These are phyloP conservation scores for Platysternon megacephalum DNA, from an alignment of 2,113 vertebrate species.

Conservation along the genomic window DNA sequence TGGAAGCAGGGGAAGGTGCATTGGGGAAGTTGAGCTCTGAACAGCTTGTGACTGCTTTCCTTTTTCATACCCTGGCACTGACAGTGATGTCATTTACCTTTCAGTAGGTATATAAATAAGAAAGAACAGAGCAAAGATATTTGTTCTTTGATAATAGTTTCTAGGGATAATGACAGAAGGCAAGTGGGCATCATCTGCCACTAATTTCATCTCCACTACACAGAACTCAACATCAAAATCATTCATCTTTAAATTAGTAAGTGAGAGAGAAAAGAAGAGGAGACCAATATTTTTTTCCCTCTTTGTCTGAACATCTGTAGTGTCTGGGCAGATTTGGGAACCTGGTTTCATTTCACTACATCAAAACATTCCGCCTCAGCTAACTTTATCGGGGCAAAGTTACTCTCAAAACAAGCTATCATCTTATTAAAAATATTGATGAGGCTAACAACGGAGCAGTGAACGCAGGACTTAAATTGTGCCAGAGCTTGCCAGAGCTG, in stretches of 20 bases:
- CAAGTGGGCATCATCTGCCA: conserved; percentile 29
- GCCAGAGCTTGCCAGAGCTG: too few relatives aligned
- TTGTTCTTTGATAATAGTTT: conserved; percentile 1
- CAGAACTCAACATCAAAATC: conserved; percentile 36
- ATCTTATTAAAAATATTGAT: background rate
- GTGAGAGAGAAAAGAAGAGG: background rate
- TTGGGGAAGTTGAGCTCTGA: conserved; percentile 51
- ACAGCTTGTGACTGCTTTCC: conserved; percentile 50
- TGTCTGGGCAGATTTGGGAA: background rate
- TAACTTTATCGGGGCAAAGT: background rate
- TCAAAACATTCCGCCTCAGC: background rate
- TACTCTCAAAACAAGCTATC: background rate
- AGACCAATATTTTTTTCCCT: conserved; percentile 19
- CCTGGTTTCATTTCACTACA: background rate
- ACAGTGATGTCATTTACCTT: conserved; percentile 53
- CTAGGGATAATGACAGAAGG: conserved; percentile 40
- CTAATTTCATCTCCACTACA: conserved; percentile 43
- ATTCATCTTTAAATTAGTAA: conserved; percentile 49
- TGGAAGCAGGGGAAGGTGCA: conserved; percentile 47
- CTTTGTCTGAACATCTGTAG: background rate
- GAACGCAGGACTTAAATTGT: too few relatives aligned
- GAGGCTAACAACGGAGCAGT: background rate
- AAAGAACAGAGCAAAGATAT: conserved; percentile 16
- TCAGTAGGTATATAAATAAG: conserved; percentile 54
- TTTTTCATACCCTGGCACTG: conserved; percentile 58